Evolutionary conservation across 2,797 vertebrate species (phyloP), one percentile per base, ranked within the genome.

Genomic region (Tenualosa ilisha): DNA sequence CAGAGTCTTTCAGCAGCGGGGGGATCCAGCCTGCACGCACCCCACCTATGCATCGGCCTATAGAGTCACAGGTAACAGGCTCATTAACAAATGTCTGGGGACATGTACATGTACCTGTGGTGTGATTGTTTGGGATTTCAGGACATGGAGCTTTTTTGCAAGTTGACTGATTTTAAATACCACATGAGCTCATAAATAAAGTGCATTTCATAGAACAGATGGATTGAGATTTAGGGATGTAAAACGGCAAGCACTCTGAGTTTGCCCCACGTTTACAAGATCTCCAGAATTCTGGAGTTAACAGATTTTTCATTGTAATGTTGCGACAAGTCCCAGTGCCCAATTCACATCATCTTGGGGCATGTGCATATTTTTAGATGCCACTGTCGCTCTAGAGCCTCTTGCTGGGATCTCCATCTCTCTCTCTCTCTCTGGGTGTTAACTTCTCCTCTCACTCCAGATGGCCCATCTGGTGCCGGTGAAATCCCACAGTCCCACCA

Each of bases 1-100:
- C 98, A 0, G 98, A 99, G 93, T 98, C 98, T 88, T 99, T 99
- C 94, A 98, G 97, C 94, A 97, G 96, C 75, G 96, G 96, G 1
- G 96, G 96, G 49, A 96, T 98, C 87, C 97, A 98, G 92, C 96
- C 96, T 0, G 96, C 97, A 86, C 95, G 96, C 82, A 97, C 97
- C 88, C 97, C 98, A 0, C 97, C 97, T 83, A 93, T 97, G 94
- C 97, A 97, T 84, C 96, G 97, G 81, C 94, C 97, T 54, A 94
- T 97, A 49, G 97, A 99, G 91, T 95, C 97, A 6, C 98, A 99
- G 97, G 98, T 98, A 97, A 56, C 54, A 12, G 50, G 50, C 50
- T 51, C 4, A 5, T 51, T 49, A 49, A 49, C 46, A 49, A 49
- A 49, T 8, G 51, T 53, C 51, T 54, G 51, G 12, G 9, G 13